Conservation (phyloP, 2,797 vertebrate genomes). For the Gila robusta region DNA sequence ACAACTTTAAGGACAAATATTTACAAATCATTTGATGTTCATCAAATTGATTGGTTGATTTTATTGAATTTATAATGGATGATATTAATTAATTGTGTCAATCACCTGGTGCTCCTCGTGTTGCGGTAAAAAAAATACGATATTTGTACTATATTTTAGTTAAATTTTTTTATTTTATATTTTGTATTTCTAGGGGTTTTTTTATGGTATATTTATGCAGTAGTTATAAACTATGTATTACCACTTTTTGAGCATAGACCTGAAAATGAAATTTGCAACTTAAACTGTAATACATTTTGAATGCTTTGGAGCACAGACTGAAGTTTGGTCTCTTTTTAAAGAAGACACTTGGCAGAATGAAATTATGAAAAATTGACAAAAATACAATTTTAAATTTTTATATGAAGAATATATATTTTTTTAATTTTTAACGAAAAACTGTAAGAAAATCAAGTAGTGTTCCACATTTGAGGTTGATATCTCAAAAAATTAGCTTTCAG, state of each 20-base stretch:
- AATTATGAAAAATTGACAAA: background rate
- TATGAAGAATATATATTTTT: too few relatives aligned
- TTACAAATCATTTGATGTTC: background rate
- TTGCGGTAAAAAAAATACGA: too few relatives aligned
- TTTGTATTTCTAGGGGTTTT: background rate
- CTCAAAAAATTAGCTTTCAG: background rate
- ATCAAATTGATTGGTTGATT: background rate
- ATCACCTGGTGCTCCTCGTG: background rate
- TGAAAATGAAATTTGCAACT: background rate
- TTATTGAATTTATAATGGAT: background rate
- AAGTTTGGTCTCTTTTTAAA: background rate
- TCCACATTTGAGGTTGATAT: background rate
- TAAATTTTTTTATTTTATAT: background rate
- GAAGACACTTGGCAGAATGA: background rate
- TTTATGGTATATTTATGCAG: background rate
- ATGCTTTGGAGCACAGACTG: background rate
- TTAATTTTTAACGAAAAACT: too few relatives aligned
- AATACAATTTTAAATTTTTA: too few relatives aligned
- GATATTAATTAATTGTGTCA: background rate
- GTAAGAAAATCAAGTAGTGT: too few relatives aligned
- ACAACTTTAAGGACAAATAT: background rate
- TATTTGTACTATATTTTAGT: background rate
- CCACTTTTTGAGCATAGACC: background rate
- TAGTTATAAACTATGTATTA: background rate
- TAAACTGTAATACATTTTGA: background rate